These are phyloP conservation scores for Oreochromis mossambicus DNA, from an alignment of 2,797 vertebrate species.

Conservation along the genomic window DNA sequence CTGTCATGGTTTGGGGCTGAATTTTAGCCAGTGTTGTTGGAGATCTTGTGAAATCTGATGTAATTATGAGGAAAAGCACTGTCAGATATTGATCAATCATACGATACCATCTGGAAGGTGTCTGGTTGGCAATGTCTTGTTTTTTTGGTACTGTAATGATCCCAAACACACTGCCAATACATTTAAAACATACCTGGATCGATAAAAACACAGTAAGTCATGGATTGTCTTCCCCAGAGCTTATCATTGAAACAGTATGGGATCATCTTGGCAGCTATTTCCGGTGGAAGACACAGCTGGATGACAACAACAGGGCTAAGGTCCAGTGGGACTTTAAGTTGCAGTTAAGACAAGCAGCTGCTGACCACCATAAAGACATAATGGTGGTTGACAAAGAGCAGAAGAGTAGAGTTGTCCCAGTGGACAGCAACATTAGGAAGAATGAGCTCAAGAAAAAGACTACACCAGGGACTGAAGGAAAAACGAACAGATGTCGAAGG, in stretches of 20 bases:
- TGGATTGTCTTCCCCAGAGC: rapidly evolving
- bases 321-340: background rate
- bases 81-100: background rate
- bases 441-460: background rate
- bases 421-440: background rate
- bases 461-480: background rate
- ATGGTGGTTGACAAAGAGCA: background rate
- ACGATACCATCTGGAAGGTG: background rate
- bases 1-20: rapidly evolving
- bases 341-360: background rate
- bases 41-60: background rate
- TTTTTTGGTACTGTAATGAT: background rate
- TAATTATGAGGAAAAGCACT: background rate
- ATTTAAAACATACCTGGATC: background rate
- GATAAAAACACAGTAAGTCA: background rate
- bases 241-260: background rate
- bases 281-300: background rate
- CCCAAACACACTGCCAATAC: background rate
- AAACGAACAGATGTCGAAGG: background rate
- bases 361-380: rapidly evolving
- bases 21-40: background rate
- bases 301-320: background rate
- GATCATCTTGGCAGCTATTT: background rate
- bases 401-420: background rate
- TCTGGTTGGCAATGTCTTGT: background rate